Conservation (phyloP, 35 echinoderm and acorn worm species). For the Hemicentrotus pulcherrimus region DNA sequence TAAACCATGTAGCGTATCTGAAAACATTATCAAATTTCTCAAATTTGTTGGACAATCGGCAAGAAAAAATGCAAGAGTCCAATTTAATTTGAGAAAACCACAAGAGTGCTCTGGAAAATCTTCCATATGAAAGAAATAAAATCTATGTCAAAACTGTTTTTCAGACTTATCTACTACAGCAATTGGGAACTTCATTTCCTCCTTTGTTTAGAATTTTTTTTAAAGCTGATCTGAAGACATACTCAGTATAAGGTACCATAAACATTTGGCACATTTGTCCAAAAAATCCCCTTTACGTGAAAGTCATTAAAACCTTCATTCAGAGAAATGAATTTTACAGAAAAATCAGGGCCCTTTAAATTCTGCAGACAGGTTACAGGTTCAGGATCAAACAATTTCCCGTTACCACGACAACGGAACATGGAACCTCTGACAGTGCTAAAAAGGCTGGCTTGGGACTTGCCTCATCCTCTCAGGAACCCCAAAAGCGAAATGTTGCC, state of each 20-base stretch:
- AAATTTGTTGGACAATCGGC: too few relatives aligned
- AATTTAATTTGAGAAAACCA: too few relatives aligned
- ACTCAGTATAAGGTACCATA: not conserved
- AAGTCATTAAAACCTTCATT: too few relatives aligned
- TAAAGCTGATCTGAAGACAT: not conserved
- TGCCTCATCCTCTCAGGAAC: not conserved
- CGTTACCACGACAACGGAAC: not conserved
- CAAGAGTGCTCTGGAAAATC: too few relatives aligned
- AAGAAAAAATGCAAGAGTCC: too few relatives aligned
- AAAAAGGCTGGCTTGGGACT: conserved; percentile 15
- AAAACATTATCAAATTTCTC: too few relatives aligned
- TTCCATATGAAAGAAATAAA: too few relatives aligned
- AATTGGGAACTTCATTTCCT: not conserved
- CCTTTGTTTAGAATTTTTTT: not conserved
- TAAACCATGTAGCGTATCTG: not conserved
- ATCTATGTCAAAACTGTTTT: too few relatives aligned
- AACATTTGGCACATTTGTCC: not conserved
- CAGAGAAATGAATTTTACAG: not conserved
- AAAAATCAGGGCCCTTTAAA: not conserved
- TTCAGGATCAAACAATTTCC: not conserved
- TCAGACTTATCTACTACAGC: too few relatives aligned
- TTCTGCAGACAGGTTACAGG: not conserved
- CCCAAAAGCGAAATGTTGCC: not conserved
- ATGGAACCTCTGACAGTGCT: not conserved
- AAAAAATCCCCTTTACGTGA: too few relatives aligned